These are phyloP conservation scores for Hyperoplus immaculatus DNA, from an alignment of 2,797 vertebrate genomes.

Conservation along the genomic window DNA sequence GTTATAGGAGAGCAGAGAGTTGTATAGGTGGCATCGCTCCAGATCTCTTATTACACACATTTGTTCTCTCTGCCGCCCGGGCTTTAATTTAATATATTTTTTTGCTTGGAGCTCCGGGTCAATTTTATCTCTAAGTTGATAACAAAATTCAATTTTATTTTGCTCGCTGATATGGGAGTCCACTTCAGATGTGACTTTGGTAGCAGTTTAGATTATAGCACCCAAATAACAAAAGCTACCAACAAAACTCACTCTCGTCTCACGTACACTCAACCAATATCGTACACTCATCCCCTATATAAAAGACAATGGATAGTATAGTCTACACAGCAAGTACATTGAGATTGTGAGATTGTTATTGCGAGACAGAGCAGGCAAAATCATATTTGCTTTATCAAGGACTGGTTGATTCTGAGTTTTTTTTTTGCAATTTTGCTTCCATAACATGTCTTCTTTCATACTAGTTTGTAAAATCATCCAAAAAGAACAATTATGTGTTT, in stretches of 20 bases:
- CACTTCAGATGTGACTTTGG: not conserved
- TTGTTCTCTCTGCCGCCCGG: conserved; percentile 24
- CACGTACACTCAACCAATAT: not conserved
- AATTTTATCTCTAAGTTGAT: conserved; percentile 52
- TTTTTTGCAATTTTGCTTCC: too few species aligned
- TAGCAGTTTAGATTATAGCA: not conserved
- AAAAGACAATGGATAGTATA: not conserved
- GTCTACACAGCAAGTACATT: not conserved
- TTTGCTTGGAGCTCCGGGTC: conserved; percentile 30
- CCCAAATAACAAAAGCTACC: not conserved
- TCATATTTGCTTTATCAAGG: too few species aligned
- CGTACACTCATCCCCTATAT: not conserved
- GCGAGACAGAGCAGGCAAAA: too few species aligned
- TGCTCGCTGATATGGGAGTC: not conserved
- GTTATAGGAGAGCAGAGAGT: conserved; percentile 18
- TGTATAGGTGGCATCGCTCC: conserved; percentile 15
- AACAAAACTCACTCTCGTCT: not conserved
- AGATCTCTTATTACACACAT: conserved; percentile 47
- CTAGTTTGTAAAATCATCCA: too few species aligned
- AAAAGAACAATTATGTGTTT: too few species aligned
- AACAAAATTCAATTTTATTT: conserved; percentile 51
- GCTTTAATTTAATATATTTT: conserved; percentile 45
- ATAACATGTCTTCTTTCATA: too few species aligned
- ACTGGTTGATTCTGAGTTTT: too few species aligned
- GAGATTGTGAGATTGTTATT: not conserved